These are phyloP conservation scores for Sebastes flavidus DNA, from an alignment of 2,797 vertebrate species.

Conservation along the genomic window DNA sequence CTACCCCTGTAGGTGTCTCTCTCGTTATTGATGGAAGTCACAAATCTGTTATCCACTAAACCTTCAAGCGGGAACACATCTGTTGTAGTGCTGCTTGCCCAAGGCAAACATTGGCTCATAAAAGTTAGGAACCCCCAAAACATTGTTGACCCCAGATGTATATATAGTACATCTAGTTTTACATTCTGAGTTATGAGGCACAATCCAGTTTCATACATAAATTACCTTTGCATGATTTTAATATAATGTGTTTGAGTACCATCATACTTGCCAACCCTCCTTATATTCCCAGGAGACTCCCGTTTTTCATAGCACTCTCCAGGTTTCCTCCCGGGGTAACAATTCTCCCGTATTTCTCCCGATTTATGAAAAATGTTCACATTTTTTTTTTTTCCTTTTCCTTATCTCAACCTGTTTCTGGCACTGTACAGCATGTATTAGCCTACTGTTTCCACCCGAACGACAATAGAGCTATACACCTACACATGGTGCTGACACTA, in stretches of 20 bases:
- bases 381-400: too few relatives aligned
- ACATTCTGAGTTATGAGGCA: not conserved
- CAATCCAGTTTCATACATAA: not conserved
- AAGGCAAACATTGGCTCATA: not conserved
- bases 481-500: too few relatives aligned
- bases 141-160: not conserved
- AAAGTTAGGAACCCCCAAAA: not conserved
- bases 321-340: too few relatives aligned
- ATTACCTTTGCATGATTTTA: not conserved
- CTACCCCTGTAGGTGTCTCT: not conserved
- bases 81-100: not conserved
- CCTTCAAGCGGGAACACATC: not conserved
- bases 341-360: too few relatives aligned
- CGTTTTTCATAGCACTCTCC: too few relatives aligned
- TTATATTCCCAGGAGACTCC: too few relatives aligned
- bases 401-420: too few relatives aligned
- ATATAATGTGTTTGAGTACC: not conserved
- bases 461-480: too few relatives aligned
- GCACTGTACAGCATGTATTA: too few relatives aligned
- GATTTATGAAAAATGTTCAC: too few relatives aligned
- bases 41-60: not conserved
- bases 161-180: not conserved
- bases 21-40: not conserved
- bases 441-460: too few relatives aligned
- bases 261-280: too few relatives aligned